Evolutionary conservation across 2,888 invertebrate species (phyloP).

Genomic region (Plagiodera versicolora): DNA sequence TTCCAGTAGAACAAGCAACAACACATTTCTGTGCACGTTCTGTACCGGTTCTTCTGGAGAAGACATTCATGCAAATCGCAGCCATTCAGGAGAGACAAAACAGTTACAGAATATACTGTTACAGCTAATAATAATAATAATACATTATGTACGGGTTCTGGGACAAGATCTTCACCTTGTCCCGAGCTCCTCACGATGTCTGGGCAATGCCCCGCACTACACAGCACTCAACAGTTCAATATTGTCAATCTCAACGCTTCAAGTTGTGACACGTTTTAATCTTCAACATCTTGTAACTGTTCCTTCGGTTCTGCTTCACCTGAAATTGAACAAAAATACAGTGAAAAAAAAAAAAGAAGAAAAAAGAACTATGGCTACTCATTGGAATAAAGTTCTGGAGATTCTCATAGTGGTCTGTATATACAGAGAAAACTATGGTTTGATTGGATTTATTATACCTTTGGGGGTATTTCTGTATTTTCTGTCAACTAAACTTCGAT

Average conservation of each 20-base stretch:
- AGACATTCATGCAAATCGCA: conserved; percentile 30
- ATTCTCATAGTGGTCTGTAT: too few relatives aligned
- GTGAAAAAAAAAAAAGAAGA: too few relatives aligned
- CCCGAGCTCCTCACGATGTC: conserved; percentile 34
- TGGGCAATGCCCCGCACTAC: conserved; percentile 43
- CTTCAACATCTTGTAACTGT: conserved; percentile 90
- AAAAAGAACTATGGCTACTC: too few relatives aligned
- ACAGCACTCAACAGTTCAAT: conserved; percentile 46
- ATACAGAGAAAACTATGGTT: too few relatives aligned
- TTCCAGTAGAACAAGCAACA: conserved; percentile 17
- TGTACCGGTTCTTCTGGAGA: conserved; percentile 18
- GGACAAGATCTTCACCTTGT: conserved; percentile 31
- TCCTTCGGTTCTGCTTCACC: conserved; percentile 90
- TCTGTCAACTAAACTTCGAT: too few relatives aligned
- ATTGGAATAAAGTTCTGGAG: too few relatives aligned
- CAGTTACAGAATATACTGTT: conserved; percentile 45
- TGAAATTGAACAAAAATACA: conserved; percentile 51
- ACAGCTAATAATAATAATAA: conserved; percentile 52
- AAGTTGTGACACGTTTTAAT: conserved; percentile 93
- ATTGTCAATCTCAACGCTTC: conserved; percentile 34
- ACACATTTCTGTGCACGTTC: conserved; percentile 2
- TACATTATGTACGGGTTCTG: conserved; percentile 52
- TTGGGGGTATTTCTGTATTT: too few relatives aligned
- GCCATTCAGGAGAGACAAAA: conserved; percentile 40
- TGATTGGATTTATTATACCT: too few relatives aligned